Base-by-base conservation (phyloP, 1,140 invertebrate genomes). In the Drosophila tani region DNA sequence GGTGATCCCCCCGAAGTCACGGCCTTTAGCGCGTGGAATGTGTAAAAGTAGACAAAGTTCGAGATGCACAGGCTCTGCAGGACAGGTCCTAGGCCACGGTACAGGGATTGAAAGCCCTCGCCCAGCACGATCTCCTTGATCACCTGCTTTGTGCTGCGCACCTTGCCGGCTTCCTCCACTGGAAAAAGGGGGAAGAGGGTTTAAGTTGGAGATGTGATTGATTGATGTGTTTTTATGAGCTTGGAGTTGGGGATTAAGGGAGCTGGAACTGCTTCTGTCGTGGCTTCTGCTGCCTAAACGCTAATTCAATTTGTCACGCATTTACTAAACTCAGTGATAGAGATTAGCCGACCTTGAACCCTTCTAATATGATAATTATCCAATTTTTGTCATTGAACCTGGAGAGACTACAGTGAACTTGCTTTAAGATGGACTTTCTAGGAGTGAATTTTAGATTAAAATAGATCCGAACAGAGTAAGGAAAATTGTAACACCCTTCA, bases 41-140 rank as follows among this genome's bases (percentile, higher is more conserved):
- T 95, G 92, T 98, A 98, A 87, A 98, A 98, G 93, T 98, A 98
- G 15, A 98, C 96, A 94, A 98, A 98, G 93, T 98, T 98, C 51
- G 97, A 98, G 53, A 96, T 95, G 83, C 96, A 98, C 1, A 98
- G 92, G 70, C 96, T 97, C 78, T 97, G 95, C 6, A 98, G 93
- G 15, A 98, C 97, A 9, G 97, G 97, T 15, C 95, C 93, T 17
- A 98, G 94, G 3, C 97, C 97, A 82, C 96, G 94, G 92, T 98
- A 98, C 11, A 98, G 90, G 1, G 95, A 95, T 32, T 93, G 93
- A 51, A 97, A 82, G 90, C 97, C 97, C 93, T 97, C 96, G 67
- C 95, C 94, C 71, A 94, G 93, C 3, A 95, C 80, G 14, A 97
- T 93, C 56, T 96, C 95, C 75, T 93, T 88, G 29, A 97, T 93